Conservation (phyloP, 2,888 invertebrate species). For the Sicus ferrugineus region DNA sequence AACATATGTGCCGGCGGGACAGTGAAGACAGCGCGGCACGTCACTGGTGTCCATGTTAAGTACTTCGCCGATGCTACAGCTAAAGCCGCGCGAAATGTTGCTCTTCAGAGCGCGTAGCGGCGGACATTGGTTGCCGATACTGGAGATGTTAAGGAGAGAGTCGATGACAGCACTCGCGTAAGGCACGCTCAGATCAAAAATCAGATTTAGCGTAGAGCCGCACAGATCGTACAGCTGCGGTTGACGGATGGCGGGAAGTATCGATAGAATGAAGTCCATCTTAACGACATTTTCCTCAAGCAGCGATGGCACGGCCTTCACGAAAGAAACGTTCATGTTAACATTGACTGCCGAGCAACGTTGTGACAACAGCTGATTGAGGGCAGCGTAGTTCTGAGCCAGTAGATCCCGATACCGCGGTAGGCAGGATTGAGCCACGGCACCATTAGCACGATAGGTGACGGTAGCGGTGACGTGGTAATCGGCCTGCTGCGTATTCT, state of each 20-base stretch:
- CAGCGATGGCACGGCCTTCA: conserved; percentile 80
- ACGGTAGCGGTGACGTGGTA: conserved; percentile 89
- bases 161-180: conserved; percentile 91
- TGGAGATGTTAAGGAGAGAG: conserved; percentile 85
- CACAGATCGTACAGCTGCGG: conserved; percentile 94
- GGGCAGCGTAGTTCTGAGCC: conserved; percentile 78
- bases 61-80: conserved; percentile 92
- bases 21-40: conserved; percentile 92
- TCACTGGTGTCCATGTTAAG: conserved; percentile 91
- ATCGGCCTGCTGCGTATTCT: conserved; percentile 94
- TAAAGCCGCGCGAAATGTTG: conserved; percentile 86
- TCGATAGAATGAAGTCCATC: conserved; percentile 87
- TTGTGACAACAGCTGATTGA: conserved; percentile 85
- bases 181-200: conserved; percentile 93
- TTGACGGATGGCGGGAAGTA: conserved; percentile 87
- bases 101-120: conserved; percentile 87
- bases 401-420: conserved; percentile 85
- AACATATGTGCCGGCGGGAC: conserved; percentile 95
- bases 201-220: conserved; percentile 90
- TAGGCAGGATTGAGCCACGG: conserved; percentile 83
- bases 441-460: conserved; percentile 88
- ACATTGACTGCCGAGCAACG: conserved; percentile 95
- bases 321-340: conserved; percentile 91
- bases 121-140: conserved; percentile 92
- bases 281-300: conserved; percentile 87